Evolutionary conservation across 2,888 invertebrate species (phyloP).

Genomic region (Meganola albula): DNA sequence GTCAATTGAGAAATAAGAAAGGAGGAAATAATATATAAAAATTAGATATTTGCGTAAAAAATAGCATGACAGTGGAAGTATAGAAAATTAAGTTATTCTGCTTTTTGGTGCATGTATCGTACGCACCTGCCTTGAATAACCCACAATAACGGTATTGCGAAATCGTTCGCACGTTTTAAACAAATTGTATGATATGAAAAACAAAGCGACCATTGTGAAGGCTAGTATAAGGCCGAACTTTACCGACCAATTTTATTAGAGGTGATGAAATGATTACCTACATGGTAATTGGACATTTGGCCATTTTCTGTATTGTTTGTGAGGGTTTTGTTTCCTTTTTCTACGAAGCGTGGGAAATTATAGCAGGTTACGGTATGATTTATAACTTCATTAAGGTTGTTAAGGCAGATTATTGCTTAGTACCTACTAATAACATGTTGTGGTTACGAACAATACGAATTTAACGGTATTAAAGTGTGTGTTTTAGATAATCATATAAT

Average conservation of each 20-base stretch:
- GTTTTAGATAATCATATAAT: too few species aligned
- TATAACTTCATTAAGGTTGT: conserved; percentile 25
- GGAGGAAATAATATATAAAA: too few species aligned
- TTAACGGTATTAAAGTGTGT: too few species aligned
- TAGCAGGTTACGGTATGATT: conserved; percentile 18
- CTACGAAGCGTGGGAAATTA: conserved; percentile 31
- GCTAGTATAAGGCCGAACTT: conserved; percentile 37
- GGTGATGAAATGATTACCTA: conserved; percentile 43
- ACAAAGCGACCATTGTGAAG: conserved; percentile 48
- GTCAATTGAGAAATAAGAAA: too few species aligned
- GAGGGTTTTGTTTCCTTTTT: conserved; percentile 29
- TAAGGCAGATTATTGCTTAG: conserved; percentile 12
- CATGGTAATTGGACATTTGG: conserved; percentile 37
- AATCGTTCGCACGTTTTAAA: conserved; percentile 42
- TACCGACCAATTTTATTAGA: conserved; percentile 38
- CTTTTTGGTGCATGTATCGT: too few species aligned
- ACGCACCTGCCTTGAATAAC: conserved; percentile 25
- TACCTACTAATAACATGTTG: conserved; percentile 7
- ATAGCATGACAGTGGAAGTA: too few species aligned
- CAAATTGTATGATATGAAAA: conserved; percentile 31
- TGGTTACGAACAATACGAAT: neutral
- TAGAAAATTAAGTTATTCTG: conserved; percentile 3
- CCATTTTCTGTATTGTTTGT: conserved; percentile 32
- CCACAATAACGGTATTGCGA: conserved; percentile 35
- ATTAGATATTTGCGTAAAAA: too few species aligned